Evolutionary conservation across 2,888 invertebrate genomes (phyloP).

Genomic region (Cremastobaeus sp.): DNA sequence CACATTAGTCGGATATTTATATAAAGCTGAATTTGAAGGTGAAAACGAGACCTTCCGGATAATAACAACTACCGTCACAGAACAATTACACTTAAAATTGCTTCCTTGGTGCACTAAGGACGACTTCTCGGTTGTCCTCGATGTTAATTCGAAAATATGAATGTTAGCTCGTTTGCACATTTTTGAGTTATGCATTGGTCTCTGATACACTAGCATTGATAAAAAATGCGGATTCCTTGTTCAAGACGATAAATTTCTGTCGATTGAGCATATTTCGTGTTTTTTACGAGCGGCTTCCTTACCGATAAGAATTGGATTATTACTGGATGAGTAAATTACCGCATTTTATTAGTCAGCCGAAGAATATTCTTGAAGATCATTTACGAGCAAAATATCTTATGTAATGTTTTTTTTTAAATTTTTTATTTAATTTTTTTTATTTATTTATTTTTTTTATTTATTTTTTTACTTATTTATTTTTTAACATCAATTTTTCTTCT

Average conservation of each 20-base stretch:
- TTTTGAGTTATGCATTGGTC: constrained; percentile 25
- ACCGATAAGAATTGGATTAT: no score
- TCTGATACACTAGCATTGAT: constrained; percentile 2
- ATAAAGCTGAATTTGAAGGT: constrained; percentile 34
- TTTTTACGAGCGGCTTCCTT: no score
- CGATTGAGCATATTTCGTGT: neutral
- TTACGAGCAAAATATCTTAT: no score
- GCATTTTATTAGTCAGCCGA: no score
- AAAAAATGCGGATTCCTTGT: neutral
- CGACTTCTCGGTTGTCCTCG: constrained; percentile 42
- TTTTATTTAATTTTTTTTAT: neutral
- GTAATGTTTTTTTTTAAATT: neutral
- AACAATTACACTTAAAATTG: constrained; percentile 37
- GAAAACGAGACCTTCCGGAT: constrained; percentile 38
- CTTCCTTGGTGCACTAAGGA: constrained; percentile 42
- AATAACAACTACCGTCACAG: constrained; percentile 20
- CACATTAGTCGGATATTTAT: constrained; percentile 21
- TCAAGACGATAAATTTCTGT: neutral
- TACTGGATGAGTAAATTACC: no score
- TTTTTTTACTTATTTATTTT: no score
- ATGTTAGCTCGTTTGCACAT: constrained; percentile 4
- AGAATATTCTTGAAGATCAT: no score
- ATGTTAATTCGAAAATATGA: constrained; percentile 19
- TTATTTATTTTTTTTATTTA: neutral
- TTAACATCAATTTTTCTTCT: no score